Evolutionary conservation across 2,797 vertebrate species (phyloP).

Genomic region (Anguilla pacifica): DNA sequence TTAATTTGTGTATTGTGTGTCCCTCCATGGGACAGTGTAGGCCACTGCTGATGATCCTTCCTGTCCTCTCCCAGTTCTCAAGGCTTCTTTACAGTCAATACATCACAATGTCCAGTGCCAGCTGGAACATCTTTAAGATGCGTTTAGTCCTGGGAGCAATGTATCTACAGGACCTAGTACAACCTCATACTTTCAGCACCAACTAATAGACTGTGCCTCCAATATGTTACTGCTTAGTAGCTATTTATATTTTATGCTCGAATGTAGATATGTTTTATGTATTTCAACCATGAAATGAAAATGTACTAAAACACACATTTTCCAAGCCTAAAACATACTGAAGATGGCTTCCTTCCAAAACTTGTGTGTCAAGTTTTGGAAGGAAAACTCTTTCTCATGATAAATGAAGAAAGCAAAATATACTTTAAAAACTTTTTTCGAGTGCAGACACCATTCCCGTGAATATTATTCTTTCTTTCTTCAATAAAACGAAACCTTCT

Average conservation of each 20-base stretch:
- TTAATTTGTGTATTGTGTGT: too few species aligned
- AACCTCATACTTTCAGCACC: not conserved
- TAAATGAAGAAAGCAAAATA: too few species aligned
- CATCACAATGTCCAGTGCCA: not conserved
- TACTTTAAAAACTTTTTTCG: too few species aligned
- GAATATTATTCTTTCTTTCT: too few species aligned
- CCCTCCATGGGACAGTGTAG: not conserved
- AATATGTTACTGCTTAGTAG: not conserved
- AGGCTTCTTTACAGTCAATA: not conserved
- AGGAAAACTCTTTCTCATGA: too few species aligned
- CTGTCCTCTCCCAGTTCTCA: not conserved
- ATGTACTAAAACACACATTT: not conserved
- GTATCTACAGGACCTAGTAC: not conserved
- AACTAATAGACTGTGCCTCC: not conserved
- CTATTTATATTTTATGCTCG: not conserved
- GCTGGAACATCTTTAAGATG: not conserved
- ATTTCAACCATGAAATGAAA: not conserved
- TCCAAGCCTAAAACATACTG: too few species aligned
- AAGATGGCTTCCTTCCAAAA: too few species aligned
- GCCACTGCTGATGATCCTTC: not conserved
- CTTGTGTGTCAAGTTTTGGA: too few species aligned
- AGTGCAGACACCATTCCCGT: too few species aligned
- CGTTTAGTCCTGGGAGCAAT: not conserved
- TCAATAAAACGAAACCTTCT: too few species aligned
- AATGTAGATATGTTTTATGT: not conserved